phyloP scores from a whole-genome alignment of 2,113 vertebrate genomes.

The Clarias batrachus region DNA sequence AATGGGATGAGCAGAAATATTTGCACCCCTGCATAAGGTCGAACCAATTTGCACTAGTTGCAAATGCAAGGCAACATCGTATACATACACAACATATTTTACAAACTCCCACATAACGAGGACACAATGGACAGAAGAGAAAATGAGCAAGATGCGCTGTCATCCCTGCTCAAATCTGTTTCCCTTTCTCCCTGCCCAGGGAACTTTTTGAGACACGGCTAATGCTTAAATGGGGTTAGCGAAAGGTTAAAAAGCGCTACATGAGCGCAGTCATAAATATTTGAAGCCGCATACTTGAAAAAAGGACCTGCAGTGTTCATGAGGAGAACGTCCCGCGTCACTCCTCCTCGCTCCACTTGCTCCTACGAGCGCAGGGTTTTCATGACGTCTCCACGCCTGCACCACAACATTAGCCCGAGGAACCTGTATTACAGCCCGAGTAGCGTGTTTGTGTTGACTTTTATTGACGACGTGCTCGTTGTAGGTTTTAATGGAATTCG shows the following conservation, averaged over 20 bases:
- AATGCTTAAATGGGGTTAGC: conserved; percentile 69
- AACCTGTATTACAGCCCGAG: neutral
- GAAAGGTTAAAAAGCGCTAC: conserved; percentile 72
- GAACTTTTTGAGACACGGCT: conserved; percentile 70
- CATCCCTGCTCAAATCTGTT: conserved; percentile 56
- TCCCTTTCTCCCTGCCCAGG: conserved; percentile 47
- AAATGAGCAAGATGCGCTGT: conserved; percentile 40
- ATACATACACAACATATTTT: neutral
- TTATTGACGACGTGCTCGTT: neutral
- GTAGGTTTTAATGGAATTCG: neutral
- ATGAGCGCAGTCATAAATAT: conserved; percentile 72
- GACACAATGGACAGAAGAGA: neutral
- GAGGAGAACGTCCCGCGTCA: conserved; percentile 46
- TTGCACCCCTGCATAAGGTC: neutral
- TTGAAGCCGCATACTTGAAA: conserved; percentile 67
- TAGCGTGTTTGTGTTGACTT: conserved; percentile 8
- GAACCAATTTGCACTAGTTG: neutral
- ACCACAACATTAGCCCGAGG: neutral
- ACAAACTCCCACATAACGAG: neutral
- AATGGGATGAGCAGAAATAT: neutral
- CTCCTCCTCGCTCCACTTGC: conserved; percentile 44
- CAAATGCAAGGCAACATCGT: neutral
- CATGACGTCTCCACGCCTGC: conserved; percentile 6
- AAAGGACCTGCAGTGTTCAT: conserved; percentile 50
- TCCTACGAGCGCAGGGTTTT: conserved; percentile 38